Evolutionary conservation across 2,797 vertebrate genomes (phyloP), one percentile per base, ranked within the genome.

Genomic region (Thalassophryne amazonica): DNA sequence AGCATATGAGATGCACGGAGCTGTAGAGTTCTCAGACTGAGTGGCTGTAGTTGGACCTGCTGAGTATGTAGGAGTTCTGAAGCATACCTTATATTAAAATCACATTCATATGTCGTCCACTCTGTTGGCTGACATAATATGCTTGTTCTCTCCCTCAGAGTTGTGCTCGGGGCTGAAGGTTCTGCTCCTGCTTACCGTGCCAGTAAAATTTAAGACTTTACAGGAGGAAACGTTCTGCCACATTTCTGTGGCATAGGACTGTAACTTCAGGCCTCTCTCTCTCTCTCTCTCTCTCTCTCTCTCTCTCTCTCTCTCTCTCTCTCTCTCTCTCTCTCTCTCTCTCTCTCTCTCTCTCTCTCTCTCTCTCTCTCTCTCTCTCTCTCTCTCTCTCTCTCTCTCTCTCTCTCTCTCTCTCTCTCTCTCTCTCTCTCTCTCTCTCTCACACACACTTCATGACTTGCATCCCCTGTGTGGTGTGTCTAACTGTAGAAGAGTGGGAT

Each of bases 121-220:
- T 64, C 40, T 53, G 53, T 80, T 63, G 53, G 62, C 76, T 79
- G 55, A 76, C 46, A n/a, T 73, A 63, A 62, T 68, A 63, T 53
- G 35, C 58, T 41, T 34, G 63, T 54, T 73, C 73, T 62, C 42
- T 40, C 20, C 19, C 29, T 60, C 36, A 37, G 21, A 71, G 53
- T 50, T 60, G 58, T 51, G 45, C 64, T 60, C 32, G 48, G 48
- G 70, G 53, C 43, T 28, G 50, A 69, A 62, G 55, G 69, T 68
- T 76, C 77, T 55, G 17, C 14, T 74, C 55, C 42, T 50, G 66
- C 55, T n/a, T 69, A 72, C 60, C 41, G 56, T 38, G 42, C 38
- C 51, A 59, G 56, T 50, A 67, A 72, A 61, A 74, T 52, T 37
- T 41, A 47, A 57, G 52, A 57, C 63, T 69, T 66, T 38, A 49